Evolutionary conservation across 2,888 invertebrate species (phyloP).

Genomic region (Galeopsomyia nigrocyanea): DNA sequence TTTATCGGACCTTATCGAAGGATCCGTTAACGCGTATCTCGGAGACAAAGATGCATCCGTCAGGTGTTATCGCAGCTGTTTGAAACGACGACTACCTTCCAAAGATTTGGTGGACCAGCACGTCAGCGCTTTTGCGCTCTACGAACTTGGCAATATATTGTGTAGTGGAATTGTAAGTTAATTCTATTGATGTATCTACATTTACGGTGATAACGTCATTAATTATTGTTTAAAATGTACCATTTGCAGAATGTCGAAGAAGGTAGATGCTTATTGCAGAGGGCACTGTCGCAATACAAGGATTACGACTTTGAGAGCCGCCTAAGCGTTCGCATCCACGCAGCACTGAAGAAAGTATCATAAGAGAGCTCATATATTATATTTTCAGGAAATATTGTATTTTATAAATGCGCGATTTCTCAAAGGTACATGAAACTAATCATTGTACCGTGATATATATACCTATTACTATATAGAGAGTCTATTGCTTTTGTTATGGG

Average conservation of each 20-base stretch:
- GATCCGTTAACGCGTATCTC: conserved; percentile 69
- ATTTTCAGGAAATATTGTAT: conserved; percentile 19
- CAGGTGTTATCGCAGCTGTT: conserved; percentile 58
- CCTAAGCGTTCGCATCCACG: conserved; percentile 75
- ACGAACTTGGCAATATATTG: conserved; percentile 72
- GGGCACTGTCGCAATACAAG: conserved; percentile 72
- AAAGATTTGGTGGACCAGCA: conserved; percentile 67
- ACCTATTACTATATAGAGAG: conserved; percentile 5
- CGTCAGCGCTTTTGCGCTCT: conserved; percentile 76
- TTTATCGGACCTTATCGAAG: conserved; percentile 71
- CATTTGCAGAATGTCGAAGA: conserved; percentile 71
- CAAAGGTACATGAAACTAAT: conserved; percentile 7
- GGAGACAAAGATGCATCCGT: conserved; percentile 61
- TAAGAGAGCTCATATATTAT: conserved; percentile 15
- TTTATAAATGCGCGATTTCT: conserved; percentile 30
- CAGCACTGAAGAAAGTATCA: conserved; percentile 61
- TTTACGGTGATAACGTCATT: not conserved
- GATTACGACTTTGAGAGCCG: conserved; percentile 79
- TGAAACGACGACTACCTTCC: conserved; percentile 56
- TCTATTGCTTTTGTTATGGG: conserved; percentile 35
- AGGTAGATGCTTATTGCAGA: conserved; percentile 70
- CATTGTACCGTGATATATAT: conserved; percentile 31
- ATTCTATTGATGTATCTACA: not conserved
- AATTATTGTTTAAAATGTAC: conserved; percentile 1
- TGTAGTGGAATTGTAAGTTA: conserved; percentile 58